A percentile compares a stretch with the other conserved stretches of the same genome.
phyloP scores from a whole-genome alignment of 2,797 vertebrate species.

The Mormyrus proboscirostris region DNA sequence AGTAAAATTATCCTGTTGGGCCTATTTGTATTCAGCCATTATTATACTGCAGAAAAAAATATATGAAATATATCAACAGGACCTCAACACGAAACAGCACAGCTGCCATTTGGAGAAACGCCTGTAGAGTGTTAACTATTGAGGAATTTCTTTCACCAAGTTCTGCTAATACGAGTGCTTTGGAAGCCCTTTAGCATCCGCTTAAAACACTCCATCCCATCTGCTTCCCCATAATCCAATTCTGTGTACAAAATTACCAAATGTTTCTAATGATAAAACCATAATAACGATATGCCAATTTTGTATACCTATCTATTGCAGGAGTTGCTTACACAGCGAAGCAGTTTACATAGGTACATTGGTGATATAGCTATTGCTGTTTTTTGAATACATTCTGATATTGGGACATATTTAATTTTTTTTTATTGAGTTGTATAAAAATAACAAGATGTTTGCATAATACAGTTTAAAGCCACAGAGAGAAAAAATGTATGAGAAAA shows the following conservation, averaged over 20 bases:
- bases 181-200: background rate
- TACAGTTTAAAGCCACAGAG: background rate
- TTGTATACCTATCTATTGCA: background rate
- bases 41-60: background rate
- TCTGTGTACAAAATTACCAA: constrained; percentile 3
- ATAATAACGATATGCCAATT: background rate
- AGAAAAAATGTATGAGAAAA: background rate
- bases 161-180: background rate
- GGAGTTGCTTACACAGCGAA: background rate
- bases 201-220: constrained; percentile 1
- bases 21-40: background rate
- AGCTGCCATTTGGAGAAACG: background rate
- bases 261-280: background rate
- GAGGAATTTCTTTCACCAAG: background rate
- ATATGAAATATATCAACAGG: background rate
- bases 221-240: background rate
- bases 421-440: background rate
- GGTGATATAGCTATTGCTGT: background rate
- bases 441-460: background rate
- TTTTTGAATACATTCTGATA: background rate
- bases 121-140: background rate
- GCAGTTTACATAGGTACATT: background rate
- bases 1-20: background rate
- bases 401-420: background rate
- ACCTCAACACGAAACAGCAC: background rate